These are phyloP conservation scores for Erebia palarica DNA, from an alignment of 2,888 invertebrate species.

Conservation along the genomic window DNA sequence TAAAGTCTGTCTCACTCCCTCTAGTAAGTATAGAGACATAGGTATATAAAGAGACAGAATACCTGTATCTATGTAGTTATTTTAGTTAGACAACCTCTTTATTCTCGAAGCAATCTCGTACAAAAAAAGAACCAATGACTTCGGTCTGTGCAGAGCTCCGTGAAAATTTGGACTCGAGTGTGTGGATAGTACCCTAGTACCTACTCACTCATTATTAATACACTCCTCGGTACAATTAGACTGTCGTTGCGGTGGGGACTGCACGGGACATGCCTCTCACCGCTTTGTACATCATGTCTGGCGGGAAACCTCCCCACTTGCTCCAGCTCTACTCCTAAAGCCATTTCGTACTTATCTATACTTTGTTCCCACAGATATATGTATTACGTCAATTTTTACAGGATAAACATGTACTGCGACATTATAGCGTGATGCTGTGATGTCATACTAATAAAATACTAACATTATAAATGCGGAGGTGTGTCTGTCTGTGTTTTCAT, in stretches of 20 bases:
- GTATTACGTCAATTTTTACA: too few species aligned
- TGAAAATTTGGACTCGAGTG: neutral
- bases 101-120: neutral
- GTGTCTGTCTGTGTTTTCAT: too few species aligned
- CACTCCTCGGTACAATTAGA: conserved; percentile 16
- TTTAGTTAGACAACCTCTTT: too few species aligned
- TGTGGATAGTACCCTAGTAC: neutral
- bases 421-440: too few species aligned
- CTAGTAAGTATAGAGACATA: too few species aligned
- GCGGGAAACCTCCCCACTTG: conserved; percentile 21
- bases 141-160: neutral
- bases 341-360: neutral
- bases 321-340: conserved; percentile 4
- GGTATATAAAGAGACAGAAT: too few species aligned
- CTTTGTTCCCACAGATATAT: neutral
- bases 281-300: conserved; percentile 11
- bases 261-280: conserved; percentile 10
- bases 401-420: too few species aligned
- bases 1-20: too few species aligned
- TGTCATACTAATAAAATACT: too few species aligned
- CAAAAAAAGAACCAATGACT: neutral
- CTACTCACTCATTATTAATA: neutral
- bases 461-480: too few species aligned
- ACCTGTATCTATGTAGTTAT: too few species aligned
- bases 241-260: conserved; percentile 12